Base-by-base conservation (phyloP, 2,888 invertebrate genomes). In the Exocentrus adspersus region DNA sequence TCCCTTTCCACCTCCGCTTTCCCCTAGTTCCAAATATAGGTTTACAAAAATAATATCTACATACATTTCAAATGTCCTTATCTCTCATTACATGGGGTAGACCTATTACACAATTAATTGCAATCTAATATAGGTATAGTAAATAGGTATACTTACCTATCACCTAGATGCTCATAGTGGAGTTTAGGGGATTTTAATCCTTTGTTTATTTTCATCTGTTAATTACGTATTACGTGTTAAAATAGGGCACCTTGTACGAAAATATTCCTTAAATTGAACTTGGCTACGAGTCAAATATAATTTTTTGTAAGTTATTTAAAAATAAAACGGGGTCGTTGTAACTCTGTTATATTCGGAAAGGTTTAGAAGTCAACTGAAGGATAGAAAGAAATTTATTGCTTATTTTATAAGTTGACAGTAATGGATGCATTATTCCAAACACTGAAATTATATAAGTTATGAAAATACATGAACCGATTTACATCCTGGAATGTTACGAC, bases 281-380 rank as follows among this genome's bases (percentile, higher is more conserved):
- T 54, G 30, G 54, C 54, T n/a, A 4, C 28, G 14, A 4, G 14
- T 54, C 43, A 43, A 41, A 21, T 41, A 24, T 28, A 42, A 54
- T 41, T 42, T 54, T 54, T 54, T 43, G 17, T 45, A 43, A 30
- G 24, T 43, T 54, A 54, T 54, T 54, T 54, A 54, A 54, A 54
- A 54, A 54, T 54, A 54, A 54, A 54, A 28, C 54, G 28, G 54
- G 54, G 54, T 54, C 54, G 54, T 28, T 54, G 54, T 43, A 28
- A 43, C 28, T 32, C 52, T 28, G 14, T 16, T 45, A 54, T 41
- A 45, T 43, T 21, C 16, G 54, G 43, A 54, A 28, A 21, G 28
- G 53, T 54, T 54, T 54, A n/a, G 54, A 54, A 43, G 54, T 54
- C 54, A 54, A 54, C 43, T 54, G 54, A 54, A 54, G 54, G 54